Conservation (phyloP, 2,888 invertebrate genomes). For the Onchidella celtica region DNA sequence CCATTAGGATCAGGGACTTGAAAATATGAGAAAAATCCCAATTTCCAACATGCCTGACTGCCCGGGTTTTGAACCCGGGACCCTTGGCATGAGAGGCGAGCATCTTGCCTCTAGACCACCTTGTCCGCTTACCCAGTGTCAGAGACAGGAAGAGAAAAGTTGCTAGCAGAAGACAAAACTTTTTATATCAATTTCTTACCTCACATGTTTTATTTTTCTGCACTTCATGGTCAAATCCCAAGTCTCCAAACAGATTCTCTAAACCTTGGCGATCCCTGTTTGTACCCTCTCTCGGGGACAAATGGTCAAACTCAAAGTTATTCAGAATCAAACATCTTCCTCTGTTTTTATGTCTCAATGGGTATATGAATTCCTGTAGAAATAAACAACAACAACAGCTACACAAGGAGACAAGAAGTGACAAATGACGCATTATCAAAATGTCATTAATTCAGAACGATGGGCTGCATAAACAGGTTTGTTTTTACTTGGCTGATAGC, state of each 20-base stretch:
- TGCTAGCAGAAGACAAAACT: neutral
- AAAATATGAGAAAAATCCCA: no score
- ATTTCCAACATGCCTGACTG: no score
- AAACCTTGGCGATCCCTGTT: constrained; percentile 9
- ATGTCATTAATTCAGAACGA: no score
- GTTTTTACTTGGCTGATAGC: no score
- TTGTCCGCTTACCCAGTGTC: no score
- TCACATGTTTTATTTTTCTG: neutral
- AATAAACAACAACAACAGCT: neutral
- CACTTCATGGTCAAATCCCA: neutral
- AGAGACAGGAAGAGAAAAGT: neutral
- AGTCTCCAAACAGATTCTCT: neutral
- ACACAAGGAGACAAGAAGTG: no score
- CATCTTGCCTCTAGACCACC: no score
- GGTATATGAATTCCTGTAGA: constrained; percentile 8
- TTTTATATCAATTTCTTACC: constrained; percentile 24
- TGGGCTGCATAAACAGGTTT: no score
- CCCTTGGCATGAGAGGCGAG: no score
- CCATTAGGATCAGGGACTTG: no score
- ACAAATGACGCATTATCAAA: no score
- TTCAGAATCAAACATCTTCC: constrained; percentile 10
- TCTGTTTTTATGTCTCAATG: neutral
- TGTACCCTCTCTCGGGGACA: constrained; percentile 2
- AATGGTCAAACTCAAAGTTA: constrained; percentile 5
- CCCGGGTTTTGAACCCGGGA: no score